These are phyloP conservation scores for Taenaris catops DNA, from an alignment of 2,888 invertebrate genomes.

Conservation along the genomic window DNA sequence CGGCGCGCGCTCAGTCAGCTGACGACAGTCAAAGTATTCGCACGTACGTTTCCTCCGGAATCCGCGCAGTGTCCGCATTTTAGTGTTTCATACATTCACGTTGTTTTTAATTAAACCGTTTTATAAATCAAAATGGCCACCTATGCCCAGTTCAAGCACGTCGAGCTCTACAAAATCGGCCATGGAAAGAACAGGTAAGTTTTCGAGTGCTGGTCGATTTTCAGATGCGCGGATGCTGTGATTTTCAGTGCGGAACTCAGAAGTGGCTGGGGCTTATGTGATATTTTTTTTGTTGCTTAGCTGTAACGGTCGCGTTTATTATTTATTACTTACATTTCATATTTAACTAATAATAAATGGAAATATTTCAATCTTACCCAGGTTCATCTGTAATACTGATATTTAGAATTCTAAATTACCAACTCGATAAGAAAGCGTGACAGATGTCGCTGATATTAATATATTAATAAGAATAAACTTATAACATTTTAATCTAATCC, in stretches of 20 bases:
- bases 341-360: too few relatives aligned
- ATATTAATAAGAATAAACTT: too few relatives aligned
- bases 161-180: constrained; percentile 96
- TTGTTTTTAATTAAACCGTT: constrained; percentile 30
- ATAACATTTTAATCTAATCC: too few relatives aligned
- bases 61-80: constrained; percentile 34
- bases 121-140: constrained; percentile 86
- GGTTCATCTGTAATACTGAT: too few relatives aligned
- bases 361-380: too few relatives aligned
- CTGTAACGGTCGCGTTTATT: too few relatives aligned
- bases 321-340: too few relatives aligned
- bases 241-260: constrained; percentile 26
- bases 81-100: constrained; percentile 26
- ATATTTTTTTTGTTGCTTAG: too few relatives aligned
- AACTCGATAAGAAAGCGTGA: too few relatives aligned
- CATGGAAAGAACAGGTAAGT: constrained; percentile 94
- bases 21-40: constrained; percentile 49
- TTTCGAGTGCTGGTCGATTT: constrained; percentile 16
- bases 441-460: too few relatives aligned
- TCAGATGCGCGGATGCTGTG: constrained; percentile 43
- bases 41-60: constrained; percentile 36
- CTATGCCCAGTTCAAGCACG: constrained; percentile 95
- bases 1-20: constrained; percentile 77
- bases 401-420: too few relatives aligned
- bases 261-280: constrained; percentile 17